Conservation (phyloP, 2,113 vertebrate genomes). For the Psephotus haematonotus region DNA sequence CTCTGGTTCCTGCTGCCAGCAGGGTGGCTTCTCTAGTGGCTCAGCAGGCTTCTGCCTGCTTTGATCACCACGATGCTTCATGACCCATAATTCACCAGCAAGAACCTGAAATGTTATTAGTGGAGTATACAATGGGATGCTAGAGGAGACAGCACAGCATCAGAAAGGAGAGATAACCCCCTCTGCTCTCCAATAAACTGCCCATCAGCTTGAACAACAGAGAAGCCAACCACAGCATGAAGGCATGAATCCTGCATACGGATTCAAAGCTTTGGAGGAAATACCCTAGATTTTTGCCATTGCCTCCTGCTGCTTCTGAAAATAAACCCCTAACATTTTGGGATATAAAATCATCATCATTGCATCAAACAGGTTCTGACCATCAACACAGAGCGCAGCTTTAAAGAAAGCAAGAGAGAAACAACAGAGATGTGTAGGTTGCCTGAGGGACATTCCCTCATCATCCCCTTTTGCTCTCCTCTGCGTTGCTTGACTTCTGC, state of each 20-base stretch:
- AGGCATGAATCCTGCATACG: not conserved
- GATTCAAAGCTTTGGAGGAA: not conserved
- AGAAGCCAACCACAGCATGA: accelerated
- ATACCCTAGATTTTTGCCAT: not conserved
- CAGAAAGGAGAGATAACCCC: not conserved
- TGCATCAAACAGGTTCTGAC: not conserved
- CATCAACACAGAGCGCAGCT: not conserved
- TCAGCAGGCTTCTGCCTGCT: not conserved
- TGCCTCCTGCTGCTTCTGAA: not conserved
- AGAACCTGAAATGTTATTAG: not conserved
- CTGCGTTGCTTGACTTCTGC: not conserved
- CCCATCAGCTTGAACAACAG: not conserved
- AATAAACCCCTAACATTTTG: not conserved
- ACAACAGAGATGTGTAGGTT: not conserved
- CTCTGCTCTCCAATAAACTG: not conserved
- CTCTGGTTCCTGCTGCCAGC: not conserved
- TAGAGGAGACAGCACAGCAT: not conserved
- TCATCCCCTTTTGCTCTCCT: not conserved
- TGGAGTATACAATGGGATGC: not conserved
- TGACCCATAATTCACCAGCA: not conserved
- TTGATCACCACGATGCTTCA: not conserved
- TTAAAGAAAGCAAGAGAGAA: not conserved
- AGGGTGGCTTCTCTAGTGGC: not conserved
- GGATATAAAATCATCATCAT: not conserved
- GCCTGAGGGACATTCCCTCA: not conserved